These are phyloP conservation scores for Hypotaenidia philippensis DNA, from an alignment of 2,797 vertebrate genomes.

Conservation along the genomic window DNA sequence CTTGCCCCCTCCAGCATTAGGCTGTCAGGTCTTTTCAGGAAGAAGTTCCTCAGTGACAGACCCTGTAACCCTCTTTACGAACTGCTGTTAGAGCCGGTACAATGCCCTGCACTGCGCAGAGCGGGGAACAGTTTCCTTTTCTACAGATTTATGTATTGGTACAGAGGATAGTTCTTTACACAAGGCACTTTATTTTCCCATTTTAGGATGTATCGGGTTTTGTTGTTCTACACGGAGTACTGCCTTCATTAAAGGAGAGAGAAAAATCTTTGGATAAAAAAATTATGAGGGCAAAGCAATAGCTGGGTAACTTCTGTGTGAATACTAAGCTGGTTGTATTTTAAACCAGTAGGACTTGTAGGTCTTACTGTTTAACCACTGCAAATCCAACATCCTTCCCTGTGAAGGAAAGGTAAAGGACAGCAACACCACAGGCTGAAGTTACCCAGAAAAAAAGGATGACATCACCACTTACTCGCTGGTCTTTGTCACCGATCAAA, in stretches of 20 bases:
- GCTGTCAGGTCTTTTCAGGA: not conserved
- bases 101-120: rapidly evolving
- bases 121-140: not conserved
- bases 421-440: not conserved
- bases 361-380: not conserved
- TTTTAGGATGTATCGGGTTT: not conserved
- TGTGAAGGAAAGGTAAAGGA: not conserved
- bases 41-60: not conserved
- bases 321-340: not conserved
- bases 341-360: not conserved
- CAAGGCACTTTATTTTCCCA: not conserved
- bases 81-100: not conserved
- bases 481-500: slow-evolving; percentile 93
- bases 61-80: not conserved
- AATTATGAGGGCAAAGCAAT: not conserved
- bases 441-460: not conserved
- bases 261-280: not conserved
- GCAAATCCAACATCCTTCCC: not conserved
- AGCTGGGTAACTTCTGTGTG: rapidly evolving
- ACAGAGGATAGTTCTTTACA: not conserved
- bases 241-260: not conserved
- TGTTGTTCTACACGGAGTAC: rapidly evolving
- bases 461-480: slow-evolving; percentile 85
- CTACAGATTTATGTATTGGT: not conserved
- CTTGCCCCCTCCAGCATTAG: not conserved